Evolutionary conservation across 2,797 vertebrate genomes (phyloP), one percentile per base, ranked within the genome.

Genomic region (Diplodus sargus): DNA sequence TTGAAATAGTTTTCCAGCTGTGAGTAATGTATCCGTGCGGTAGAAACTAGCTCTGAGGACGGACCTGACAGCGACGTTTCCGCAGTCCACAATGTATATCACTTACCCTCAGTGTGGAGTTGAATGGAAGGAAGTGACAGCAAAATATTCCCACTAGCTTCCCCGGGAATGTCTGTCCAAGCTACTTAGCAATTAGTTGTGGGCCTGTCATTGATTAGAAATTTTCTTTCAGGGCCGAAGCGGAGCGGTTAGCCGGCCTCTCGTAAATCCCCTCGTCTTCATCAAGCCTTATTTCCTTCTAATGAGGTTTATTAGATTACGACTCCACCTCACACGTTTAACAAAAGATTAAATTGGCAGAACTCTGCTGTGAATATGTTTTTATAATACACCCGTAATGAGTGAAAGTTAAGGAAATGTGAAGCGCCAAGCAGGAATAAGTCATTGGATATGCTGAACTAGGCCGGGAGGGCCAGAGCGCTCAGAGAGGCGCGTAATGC

Each of bases 261-360:
- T 89, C 49, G 45, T 85, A 87, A 89, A 86, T 85, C 87, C 87
- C 78, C 84, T 82, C 74, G 70, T 92, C 89, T 91, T 93, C 91
- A 95, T 94, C 90, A 92, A 89, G 83, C 83, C 89, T 83, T 90
- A 88, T 91, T 94, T 91, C 65, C 83, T 25, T 11, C 89, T 95
- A 95, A 95, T 94, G 91, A 94, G 89, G 85, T 91, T 94, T 94
- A 95, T 95, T 93, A 93, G 93, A 95, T 96, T 94, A 94, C 89
- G 92, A 91, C 89, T 92, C 78, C 86, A 92, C 93, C 93, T 87
- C 86, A 91, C 93, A 93, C 89, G 83, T 93, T 91, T 82, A 92
- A 92, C 92, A 94, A 93, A 93, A 90, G 91, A 90, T 93, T 87
- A 91, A 94, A 94, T 92, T 93, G 93, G 91, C 83, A 85, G 84